Conservation (phyloP, 2,888 invertebrate species). For the Ormyrus labotus region DNA sequence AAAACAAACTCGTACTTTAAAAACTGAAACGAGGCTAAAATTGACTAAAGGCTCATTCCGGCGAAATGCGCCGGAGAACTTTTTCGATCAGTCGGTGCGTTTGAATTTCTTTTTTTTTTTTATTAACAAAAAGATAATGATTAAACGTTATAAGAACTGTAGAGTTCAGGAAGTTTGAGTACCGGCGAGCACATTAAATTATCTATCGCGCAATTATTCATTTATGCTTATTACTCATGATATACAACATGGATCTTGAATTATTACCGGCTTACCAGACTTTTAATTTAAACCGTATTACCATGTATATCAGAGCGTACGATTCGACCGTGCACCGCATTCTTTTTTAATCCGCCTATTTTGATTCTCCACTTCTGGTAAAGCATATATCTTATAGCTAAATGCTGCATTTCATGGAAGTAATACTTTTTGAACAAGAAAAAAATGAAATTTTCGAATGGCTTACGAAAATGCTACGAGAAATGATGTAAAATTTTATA, state of each 20-base stretch:
- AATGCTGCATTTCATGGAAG: not conserved
- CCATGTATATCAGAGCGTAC: constrained; percentile 69
- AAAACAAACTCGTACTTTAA: too few relatives aligned
- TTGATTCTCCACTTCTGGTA: constrained; percentile 59
- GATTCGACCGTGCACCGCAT: constrained; percentile 53
- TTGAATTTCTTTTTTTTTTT: too few relatives aligned
- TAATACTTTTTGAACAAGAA: too few relatives aligned
- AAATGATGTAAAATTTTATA: too few relatives aligned
- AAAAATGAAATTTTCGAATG: too few relatives aligned
- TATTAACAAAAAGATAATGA: not conserved
- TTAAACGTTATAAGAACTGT: constrained; percentile 16
- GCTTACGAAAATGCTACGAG: too few relatives aligned
- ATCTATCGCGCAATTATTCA: constrained; percentile 74
- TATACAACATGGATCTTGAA: constrained; percentile 72
- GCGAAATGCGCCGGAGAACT: too few relatives aligned
- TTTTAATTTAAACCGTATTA: constrained; percentile 72
- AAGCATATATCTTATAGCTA: constrained; percentile 55
- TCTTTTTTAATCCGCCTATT: constrained; percentile 46
- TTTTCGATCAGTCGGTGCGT: too few relatives aligned
- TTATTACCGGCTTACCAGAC: constrained; percentile 72
- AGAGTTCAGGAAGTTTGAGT: constrained; percentile 46
- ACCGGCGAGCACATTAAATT: constrained; percentile 68
- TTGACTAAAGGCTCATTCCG: too few relatives aligned
- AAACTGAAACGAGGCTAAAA: too few relatives aligned
- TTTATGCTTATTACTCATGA: constrained; percentile 75